A percentile compares a stretch with the other conserved stretches of the same genome.
Conservation (phyloP, 2,113 vertebrate genomes). For the Mesitornis unicolor region DNA sequence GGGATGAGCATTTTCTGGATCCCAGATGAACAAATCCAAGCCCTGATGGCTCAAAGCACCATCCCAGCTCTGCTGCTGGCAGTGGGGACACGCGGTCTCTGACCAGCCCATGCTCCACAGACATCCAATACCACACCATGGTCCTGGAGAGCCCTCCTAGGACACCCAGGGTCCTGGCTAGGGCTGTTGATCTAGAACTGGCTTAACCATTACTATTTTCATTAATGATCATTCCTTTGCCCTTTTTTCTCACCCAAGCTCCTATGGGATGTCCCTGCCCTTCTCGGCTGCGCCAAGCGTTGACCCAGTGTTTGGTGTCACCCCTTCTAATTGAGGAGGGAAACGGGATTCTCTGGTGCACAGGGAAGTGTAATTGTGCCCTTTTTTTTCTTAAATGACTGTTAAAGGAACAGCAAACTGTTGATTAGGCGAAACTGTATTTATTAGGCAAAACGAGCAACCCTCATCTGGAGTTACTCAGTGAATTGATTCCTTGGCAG, state of each 20-base stretch:
- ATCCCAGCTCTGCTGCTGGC: not conserved
- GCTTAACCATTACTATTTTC: not conserved
- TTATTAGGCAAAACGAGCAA: not conserved
- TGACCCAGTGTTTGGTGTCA: not conserved
- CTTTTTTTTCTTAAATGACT: not conserved
- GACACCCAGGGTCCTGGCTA: not conserved
- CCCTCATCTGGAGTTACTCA: not conserved
- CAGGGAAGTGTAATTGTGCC: not conserved
- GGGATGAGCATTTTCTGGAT: not conserved
- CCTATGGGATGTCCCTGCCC: not conserved
- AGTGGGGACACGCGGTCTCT: fast-evolving
- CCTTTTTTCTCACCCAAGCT: not conserved
- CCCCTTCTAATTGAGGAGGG: not conserved
- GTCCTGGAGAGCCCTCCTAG: not conserved
- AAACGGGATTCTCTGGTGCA: fast-evolving
- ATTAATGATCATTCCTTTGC: not conserved
- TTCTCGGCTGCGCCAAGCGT: not conserved
- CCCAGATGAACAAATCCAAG: not conserved
- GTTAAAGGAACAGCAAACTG: not conserved
- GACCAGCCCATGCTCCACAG: not conserved
- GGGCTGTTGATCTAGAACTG: not conserved
- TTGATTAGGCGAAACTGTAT: not conserved
- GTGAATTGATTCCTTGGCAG: too few relatives aligned
- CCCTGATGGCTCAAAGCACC: not conserved
- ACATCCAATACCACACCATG: fast-evolving